Evolutionary conservation across 2,888 invertebrate species (phyloP), one percentile per base, ranked within the genome.

Genomic region (Cyaniris semiargus): DNA sequence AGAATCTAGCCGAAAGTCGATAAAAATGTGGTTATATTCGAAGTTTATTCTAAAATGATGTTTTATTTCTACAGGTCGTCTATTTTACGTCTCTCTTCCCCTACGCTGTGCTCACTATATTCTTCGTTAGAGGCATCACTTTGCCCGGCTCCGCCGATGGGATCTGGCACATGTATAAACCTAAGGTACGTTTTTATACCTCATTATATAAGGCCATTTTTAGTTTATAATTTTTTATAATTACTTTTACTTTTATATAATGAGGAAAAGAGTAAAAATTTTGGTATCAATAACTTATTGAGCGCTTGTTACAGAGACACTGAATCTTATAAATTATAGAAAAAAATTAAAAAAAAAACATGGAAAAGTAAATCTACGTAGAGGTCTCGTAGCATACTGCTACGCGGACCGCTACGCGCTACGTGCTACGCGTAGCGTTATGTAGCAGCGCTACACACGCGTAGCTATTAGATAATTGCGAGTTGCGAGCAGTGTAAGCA

Each of bases 31-130:
- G 8, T 38, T 8, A 38, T 8, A 38, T 1, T 38, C 1, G 8
- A 38, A 38, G 38, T 8, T 38, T 38, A 48, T 13, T 48, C 3
- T 48, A 48, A 56, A n/a, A 5, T 56, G 6, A 70, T 31, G 31
- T 34, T 53, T 53, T 44, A 70, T 31, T 70, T 31, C 93, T 91
- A 56, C 89, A 97, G 97, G 98, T 98, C 85, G 98, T 98, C 81
- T 98, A 98, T 91, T 97, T 99, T 91, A 99, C 99, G 15, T 98
- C 99, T 1, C 95, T 98, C 86, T 99, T 99, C 90, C 99, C 99
- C 1, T 99, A 99, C 92, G 92, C 97, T 79, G 98, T 99, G 81
- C 95, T 99, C 83, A 98, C 98, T 53, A 98, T 98, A 86, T 99
- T 99, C 95, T 98, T 99, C 94, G 95, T 98, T 81, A 95, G 98